Percentiles rank a stretch among this genome's conserved stretches.
These are phyloP conservation scores for Calcarius lapponicus DNA, from an alignment of 2,797 vertebrate species.

Conservation along the genomic window DNA sequence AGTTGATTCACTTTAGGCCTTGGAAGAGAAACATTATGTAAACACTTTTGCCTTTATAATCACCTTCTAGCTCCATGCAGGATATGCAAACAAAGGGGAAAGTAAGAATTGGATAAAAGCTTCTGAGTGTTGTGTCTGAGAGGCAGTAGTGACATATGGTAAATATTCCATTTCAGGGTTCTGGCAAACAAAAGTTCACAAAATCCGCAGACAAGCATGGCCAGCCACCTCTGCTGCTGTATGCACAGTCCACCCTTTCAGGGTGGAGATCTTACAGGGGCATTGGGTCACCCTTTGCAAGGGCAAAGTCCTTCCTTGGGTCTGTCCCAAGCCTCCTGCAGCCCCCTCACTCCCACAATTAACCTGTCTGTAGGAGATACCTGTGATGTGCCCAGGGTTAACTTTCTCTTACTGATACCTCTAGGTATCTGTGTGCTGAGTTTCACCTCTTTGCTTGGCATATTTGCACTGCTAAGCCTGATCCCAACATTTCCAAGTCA, in stretches of 20 bases:
- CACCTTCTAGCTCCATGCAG: not conserved
- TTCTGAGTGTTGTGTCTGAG: not conserved
- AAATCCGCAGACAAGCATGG: not conserved
- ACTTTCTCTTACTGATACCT: not conserved
- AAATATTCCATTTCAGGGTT: not conserved
- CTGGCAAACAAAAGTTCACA: not conserved
- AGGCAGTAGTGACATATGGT: fast-evolving
- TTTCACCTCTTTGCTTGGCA: not conserved
- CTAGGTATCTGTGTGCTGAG: not conserved
- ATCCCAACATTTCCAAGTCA: not conserved
- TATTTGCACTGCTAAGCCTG: not conserved
- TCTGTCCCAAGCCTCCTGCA: not conserved
- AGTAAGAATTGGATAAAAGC: not conserved
- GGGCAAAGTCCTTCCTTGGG: not conserved
- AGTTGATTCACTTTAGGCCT: not conserved
- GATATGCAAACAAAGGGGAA: not conserved
- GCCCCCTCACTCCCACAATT: too few relatives aligned
- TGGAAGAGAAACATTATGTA: not conserved
- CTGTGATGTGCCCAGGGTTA: not conserved
- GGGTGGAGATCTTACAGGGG: not conserved
- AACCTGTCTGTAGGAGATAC: not conserved
- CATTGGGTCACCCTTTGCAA: not conserved
- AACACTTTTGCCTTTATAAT: not conserved
- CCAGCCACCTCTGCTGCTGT: not conserved
- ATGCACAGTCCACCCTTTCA: fast-evolving